Evolutionary conservation across 2,113 vertebrate genomes (phyloP).

Genomic region (Loxodonta africana): DNA sequence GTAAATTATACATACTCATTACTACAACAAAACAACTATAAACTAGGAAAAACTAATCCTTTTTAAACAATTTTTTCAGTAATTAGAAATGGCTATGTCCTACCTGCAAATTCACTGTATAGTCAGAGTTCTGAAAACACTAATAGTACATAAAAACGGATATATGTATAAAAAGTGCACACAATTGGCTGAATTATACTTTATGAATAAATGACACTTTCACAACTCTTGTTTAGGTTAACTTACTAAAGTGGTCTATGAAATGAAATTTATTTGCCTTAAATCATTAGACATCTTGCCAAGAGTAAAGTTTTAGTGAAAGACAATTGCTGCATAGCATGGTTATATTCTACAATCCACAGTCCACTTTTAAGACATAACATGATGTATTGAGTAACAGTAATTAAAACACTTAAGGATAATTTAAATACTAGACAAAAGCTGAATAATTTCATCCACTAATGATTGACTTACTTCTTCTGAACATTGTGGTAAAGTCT

Average conservation of each 20-base stretch:
- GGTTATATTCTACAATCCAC: neutral
- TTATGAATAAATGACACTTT: neutral
- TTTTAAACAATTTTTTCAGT: constrained; percentile 62
- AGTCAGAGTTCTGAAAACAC: constrained; percentile 6
- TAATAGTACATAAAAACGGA: neutral
- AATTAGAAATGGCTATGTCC: constrained; percentile 19
- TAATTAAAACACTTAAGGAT: neutral
- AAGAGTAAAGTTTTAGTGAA: constrained; percentile 2
- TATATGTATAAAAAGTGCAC: neutral
- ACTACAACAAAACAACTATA: neutral
- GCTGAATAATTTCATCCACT: neutral
- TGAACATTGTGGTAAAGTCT: constrained; percentile 49
- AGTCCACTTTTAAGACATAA: neutral
- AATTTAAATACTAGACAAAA: neutral
- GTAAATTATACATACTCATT: neutral
- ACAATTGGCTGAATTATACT: neutral
- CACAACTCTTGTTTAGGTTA: neutral
- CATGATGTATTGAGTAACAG: neutral
- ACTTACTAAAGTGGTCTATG: neutral
- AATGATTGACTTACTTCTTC: constrained; percentile 79
- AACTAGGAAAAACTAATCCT: neutral
- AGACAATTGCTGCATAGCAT: neutral
- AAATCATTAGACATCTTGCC: neutral
- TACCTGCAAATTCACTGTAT: neutral
- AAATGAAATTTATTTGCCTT: neutral